A percentile compares a stretch with the other conserved stretches of the same genome.
These are phyloP conservation scores for Euzophera pinguis DNA, from an alignment of 2,888 invertebrate species.

Conservation along the genomic window DNA sequence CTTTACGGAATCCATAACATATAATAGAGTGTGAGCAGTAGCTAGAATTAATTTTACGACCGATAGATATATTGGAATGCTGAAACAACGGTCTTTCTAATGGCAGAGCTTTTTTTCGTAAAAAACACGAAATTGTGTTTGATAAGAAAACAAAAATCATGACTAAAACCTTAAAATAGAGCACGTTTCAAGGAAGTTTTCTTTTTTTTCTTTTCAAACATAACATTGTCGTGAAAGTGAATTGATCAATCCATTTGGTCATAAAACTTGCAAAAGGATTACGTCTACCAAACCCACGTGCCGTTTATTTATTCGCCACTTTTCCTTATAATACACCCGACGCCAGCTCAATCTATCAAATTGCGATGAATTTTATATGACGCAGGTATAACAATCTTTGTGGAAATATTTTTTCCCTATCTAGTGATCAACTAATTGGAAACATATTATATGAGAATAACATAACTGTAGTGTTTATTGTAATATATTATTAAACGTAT, in stretches of 20 bases:
- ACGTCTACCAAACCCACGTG: neutral
- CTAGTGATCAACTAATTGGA: conserved; percentile 5
- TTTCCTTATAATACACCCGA: conserved; percentile 11
- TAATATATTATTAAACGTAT: too few species aligned
- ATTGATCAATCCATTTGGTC: conserved; percentile 10
- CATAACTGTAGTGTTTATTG: too few species aligned
- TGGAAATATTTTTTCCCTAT: neutral
- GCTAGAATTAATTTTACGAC: too few species aligned
- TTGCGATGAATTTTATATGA: conserved; percentile 15
- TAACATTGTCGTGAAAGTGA: conserved; percentile 6
- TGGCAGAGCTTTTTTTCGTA: too few species aligned
- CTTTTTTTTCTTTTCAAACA: conserved; percentile 3
- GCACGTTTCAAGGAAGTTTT: too few species aligned
- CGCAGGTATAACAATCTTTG: neutral
- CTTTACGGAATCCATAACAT: too few species aligned
- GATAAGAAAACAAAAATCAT: neutral
- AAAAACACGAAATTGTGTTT: too few species aligned
- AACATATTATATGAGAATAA: neutral
- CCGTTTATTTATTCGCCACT: conserved; percentile 9
- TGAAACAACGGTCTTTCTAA: too few species aligned
- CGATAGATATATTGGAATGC: too few species aligned
- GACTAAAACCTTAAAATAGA: too few species aligned
- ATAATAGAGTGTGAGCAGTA: too few species aligned
- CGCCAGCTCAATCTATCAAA: conserved; percentile 9
- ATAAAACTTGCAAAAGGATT: conserved; percentile 7